A percentile compares a stretch with the other conserved stretches of the same genome.
Conservation (phyloP, 2,888 invertebrate genomes). For the Chymomyza procnemis region DNA sequence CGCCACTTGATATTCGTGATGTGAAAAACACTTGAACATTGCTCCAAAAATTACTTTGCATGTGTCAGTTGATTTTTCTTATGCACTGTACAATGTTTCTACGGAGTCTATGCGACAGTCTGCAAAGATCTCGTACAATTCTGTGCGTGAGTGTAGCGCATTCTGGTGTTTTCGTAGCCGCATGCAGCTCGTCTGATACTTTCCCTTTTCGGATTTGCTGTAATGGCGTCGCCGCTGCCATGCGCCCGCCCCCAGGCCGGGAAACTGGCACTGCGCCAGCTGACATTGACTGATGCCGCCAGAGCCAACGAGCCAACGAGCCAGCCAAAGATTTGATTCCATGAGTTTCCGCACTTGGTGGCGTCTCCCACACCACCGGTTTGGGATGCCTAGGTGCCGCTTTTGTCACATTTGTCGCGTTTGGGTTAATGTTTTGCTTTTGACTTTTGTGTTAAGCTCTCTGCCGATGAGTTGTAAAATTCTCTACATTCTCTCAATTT, state of each 20-base stretch:
- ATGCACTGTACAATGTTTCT: background rate
- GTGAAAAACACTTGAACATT: background rate
- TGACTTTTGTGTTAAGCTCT: constrained; percentile 42
- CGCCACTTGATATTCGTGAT: constrained; percentile 48
- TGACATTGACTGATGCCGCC: constrained; percentile 74
- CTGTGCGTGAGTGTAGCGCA: background rate
- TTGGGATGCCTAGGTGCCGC: background rate
- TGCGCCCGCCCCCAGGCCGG: background rate
- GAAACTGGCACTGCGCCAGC: constrained; percentile 65
- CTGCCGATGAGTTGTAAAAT: background rate
- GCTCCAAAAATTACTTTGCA: background rate
- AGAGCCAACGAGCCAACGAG: constrained; percentile 29
- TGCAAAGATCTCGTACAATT: background rate
- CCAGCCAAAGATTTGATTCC: constrained; percentile 8
- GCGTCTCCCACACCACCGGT: background rate
- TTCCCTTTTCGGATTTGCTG: constrained; percentile 46
- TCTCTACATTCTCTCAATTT: background rate
- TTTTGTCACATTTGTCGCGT: constrained; percentile 31
- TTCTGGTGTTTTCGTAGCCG: constrained; percentile 14
- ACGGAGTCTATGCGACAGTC: too few species aligned
- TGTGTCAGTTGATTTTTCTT: background rate
- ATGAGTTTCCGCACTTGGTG: constrained; percentile 1
- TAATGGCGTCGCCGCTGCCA: background rate
- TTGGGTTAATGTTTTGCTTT: constrained; percentile 62
- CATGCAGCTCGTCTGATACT: constrained; percentile 37